Evolutionary conservation across 1,140 invertebrate species (phyloP).

Genomic region (Lordiphosa mommai): DNA sequence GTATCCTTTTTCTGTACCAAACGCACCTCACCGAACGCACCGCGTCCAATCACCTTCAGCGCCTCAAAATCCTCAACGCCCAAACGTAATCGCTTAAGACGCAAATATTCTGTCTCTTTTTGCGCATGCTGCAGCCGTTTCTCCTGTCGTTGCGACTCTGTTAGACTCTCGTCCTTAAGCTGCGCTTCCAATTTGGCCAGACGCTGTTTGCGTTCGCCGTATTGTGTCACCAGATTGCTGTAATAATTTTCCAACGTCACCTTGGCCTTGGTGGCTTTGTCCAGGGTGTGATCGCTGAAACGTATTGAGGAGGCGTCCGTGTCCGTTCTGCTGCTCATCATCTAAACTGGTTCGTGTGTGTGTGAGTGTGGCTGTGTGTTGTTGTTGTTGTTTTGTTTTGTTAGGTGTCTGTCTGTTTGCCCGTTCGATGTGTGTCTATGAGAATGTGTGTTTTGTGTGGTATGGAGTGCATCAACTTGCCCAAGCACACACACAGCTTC

Average conservation of each 20-base stretch:
- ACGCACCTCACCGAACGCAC: slow-evolving; percentile 99
- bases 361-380: slow-evolving; percentile 10
- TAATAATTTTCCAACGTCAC: slow-evolving; percentile 99
- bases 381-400: slow-evolving; percentile 14
- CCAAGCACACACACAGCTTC: slow-evolving; percentile 62
- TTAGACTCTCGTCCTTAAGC: slow-evolving; percentile 94
- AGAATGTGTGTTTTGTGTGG: slow-evolving; percentile 34
- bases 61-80: slow-evolving; percentile 99
- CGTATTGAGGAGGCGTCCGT: slow-evolving; percentile 83
- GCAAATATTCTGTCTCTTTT: slow-evolving; percentile 98
- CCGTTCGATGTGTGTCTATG: slow-evolving; percentile 3
- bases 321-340: slow-evolving; percentile 76
- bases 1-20: slow-evolving; percentile 99
- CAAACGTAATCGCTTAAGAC: slow-evolving; percentile 96
- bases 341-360: slow-evolving; percentile 56
- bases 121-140: slow-evolving; percentile 96
- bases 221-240: slow-evolving; percentile 97
- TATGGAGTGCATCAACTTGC: slow-evolving; percentile 48
- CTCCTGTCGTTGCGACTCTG: slow-evolving; percentile 91
- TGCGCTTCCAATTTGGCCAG: slow-evolving; percentile 96
- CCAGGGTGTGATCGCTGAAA: slow-evolving; percentile 97
- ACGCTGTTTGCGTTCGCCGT: slow-evolving; percentile 96
- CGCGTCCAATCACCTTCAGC: slow-evolving; percentile 96
- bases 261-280: slow-evolving; percentile 99
- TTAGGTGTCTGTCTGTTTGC: slow-evolving; percentile 13